Evolutionary conservation across 2,113 vertebrate species (phyloP).

Genomic region (Aythya baeri): DNA sequence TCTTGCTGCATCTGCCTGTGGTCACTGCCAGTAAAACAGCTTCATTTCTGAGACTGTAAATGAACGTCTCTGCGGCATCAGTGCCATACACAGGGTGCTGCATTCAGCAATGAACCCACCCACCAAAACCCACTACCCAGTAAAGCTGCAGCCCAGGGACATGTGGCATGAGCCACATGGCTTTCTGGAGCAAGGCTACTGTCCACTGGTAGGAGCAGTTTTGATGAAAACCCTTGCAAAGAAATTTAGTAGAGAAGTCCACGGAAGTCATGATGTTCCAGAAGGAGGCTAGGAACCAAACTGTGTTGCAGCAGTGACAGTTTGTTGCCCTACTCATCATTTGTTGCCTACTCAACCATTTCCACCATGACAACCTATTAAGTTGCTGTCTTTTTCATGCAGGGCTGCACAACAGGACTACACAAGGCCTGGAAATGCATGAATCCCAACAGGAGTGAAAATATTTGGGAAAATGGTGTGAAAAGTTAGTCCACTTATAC

Average conservation of each 20-base stretch:
- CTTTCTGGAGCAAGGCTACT: background rate
- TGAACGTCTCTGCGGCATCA: rapidly evolving
- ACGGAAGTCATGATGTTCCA: background rate
- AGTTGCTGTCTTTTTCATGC: background rate
- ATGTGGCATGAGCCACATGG: rapidly evolving
- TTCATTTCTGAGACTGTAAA: background rate
- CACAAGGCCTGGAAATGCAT: background rate
- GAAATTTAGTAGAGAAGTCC: background rate
- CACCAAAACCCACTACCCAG: background rate
- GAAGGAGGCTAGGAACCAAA: background rate
- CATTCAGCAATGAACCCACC: rapidly evolving
- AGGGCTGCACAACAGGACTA: background rate
- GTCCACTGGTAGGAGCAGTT: background rate
- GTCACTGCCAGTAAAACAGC: background rate
- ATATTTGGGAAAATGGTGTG: background rate
- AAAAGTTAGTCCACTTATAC: background rate
- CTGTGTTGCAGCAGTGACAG: background rate
- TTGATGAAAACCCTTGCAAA: background rate
- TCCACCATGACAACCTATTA: rapidly evolving
- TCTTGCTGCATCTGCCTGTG: background rate
- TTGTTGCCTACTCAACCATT: background rate
- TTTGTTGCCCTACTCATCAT: background rate
- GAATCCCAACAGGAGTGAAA: background rate
- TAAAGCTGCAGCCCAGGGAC: background rate
- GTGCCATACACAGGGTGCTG: rapidly evolving